Conservation (phyloP, 2,888 invertebrate genomes). For the Arenicola marina region DNA sequence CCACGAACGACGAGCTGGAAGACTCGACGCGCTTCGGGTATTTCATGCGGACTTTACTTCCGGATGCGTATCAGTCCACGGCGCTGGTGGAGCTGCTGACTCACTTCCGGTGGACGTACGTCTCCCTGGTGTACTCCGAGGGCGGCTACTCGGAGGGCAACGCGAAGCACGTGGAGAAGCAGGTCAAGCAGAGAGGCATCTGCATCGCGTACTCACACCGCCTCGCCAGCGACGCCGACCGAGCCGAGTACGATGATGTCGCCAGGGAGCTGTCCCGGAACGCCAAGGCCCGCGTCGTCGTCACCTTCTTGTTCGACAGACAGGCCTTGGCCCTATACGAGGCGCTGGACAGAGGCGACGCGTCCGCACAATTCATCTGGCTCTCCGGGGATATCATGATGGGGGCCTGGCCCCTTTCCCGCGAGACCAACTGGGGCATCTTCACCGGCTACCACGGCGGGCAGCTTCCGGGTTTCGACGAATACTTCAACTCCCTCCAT, state of each 20-base stretch:
- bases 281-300: constrained; percentile 13
- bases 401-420: too few species aligned
- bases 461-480: too few species aligned
- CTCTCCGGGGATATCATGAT: constrained; percentile 13
- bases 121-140: constrained; percentile 75
- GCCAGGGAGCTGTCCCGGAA: background rate
- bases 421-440: too few species aligned
- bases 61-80: constrained; percentile 41
- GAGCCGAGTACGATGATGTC: background rate
- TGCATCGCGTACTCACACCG: constrained; percentile 12
- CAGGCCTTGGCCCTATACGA: background rate
- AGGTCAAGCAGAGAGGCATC: background rate
- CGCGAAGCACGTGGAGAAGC: constrained; percentile 27
- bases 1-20: constrained; percentile 46
- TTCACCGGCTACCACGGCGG: too few species aligned
- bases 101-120: constrained; percentile 73
- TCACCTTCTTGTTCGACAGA: constrained; percentile 7
- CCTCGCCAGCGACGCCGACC: constrained; percentile 1
- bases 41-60: constrained; percentile 46
- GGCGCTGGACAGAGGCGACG: background rate
- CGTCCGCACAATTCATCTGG: constrained; percentile 5
- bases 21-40: constrained; percentile 43
- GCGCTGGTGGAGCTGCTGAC: constrained; percentile 38
- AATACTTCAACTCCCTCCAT: too few species aligned
- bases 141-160: constrained; percentile 61